phyloP scores from a whole-genome alignment of 2,888 invertebrate species.

The Noctua pronuba region DNA sequence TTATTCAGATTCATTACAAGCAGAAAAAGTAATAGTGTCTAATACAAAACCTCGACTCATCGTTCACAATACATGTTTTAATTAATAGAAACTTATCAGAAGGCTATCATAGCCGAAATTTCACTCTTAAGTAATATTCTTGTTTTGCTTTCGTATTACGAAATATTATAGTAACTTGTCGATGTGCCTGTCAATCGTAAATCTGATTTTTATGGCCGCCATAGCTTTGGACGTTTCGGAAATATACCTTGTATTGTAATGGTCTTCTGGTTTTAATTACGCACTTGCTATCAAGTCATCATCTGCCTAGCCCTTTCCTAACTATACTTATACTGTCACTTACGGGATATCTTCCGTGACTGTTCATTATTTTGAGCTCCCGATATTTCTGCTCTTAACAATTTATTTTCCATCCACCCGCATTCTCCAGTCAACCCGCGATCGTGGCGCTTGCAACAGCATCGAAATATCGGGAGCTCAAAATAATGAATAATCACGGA shows the following conservation, averaged over 20 bases:
- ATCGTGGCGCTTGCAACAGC: too few relatives aligned
- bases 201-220: conserved; percentile 35
- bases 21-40: conserved; percentile 27
- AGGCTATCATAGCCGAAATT: conserved; percentile 59
- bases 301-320: background rate
- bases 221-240: conserved; percentile 8
- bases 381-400: too few relatives aligned
- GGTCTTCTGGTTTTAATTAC: background rate
- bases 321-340: too few relatives aligned
- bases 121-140: conserved; percentile 73
- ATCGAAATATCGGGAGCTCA: too few relatives aligned
- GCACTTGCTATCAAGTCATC: background rate
- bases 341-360: too few relatives aligned
- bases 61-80: conserved; percentile 51
- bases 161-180: conserved; percentile 34
- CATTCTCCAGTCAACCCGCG: too few relatives aligned
- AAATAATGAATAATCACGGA: too few relatives aligned
- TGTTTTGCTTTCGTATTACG: conserved; percentile 64
- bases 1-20: conserved; percentile 34
- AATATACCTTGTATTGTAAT: background rate
- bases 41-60: conserved; percentile 44
- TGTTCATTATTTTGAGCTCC: too few relatives aligned
- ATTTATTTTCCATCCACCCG: too few relatives aligned
- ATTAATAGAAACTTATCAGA: conserved; percentile 61
- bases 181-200: conserved; percentile 33